Base-by-base conservation (phyloP, 2,113 vertebrate species). In the Leptosomus discolor region DNA sequence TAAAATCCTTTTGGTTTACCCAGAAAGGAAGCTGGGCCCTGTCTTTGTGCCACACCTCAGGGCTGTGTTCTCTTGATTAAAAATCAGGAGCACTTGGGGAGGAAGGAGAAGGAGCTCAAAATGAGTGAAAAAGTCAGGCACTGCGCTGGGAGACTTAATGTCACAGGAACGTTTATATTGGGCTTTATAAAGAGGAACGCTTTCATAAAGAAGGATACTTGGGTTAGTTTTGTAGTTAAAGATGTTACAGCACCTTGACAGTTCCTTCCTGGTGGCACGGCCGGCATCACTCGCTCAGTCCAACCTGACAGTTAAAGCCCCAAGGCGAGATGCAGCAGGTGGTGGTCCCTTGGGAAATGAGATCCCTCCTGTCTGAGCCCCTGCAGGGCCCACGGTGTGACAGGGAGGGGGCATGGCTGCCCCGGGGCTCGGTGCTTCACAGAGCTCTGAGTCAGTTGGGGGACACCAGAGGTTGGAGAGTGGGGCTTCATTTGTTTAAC, bases 301-400 rank as follows among this genome's bases (percentile, higher is more conserved):
- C 63, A 36, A n/a, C 48, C 4, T 1, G 18, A 16, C 9, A 8
- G 17, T 6, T 22, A 8, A 34, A n/a, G 63, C 29, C 27, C 56
- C 30, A 3, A 12, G 20, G 26, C 50, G 29, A 8, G 29, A 2
- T 13, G 36, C 17, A 48, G 69, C 22, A 8, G 1, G 1, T 14
- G 37, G 4, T 0, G 1, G 32, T 27, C 8, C 41, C 22, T 18
- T 19, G 26, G 32, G 71, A 48, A 54, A 36, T 7, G 3, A 36
- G 88, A 34, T 43, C 8, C 15, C 4, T 75, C 34, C 29, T 9
- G 16, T 3, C 30, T 12, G 50, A 50, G 51, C n/a, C 19, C n/a
- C 48, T 12, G 23, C 48, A 1, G 0, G 1, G 51, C 41, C 51
- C 0, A 0, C 0, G 1, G 54, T 1, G 2, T 10, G 2, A 15